phyloP scores from a whole-genome alignment of 2,797 vertebrate genomes.

The Todus mexicanus region DNA sequence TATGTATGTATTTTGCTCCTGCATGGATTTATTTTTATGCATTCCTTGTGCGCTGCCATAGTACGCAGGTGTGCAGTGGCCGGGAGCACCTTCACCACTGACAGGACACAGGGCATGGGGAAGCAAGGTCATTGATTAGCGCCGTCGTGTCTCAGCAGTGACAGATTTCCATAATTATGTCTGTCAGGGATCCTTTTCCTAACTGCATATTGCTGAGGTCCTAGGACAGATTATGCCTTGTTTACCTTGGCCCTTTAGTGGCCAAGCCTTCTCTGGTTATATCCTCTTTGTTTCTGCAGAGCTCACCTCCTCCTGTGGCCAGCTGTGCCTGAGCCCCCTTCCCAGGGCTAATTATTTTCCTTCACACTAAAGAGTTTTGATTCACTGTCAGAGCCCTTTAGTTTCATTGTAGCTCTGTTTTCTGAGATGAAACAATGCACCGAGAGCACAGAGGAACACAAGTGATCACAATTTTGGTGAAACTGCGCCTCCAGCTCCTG shows the following conservation, averaged over 20 bases:
- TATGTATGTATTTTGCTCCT: neutral
- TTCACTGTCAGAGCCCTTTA: neutral
- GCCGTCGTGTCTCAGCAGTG: neutral
- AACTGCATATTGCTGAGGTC: neutral
- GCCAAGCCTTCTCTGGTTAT: neutral
- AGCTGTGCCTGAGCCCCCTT: neutral
- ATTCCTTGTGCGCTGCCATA: rapidly evolving
- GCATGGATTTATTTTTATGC: neutral
- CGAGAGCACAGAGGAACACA: neutral
- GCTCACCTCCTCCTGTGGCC: neutral
- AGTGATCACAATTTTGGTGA: neutral
- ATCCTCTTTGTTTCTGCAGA: constrained; percentile 17
- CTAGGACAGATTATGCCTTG: neutral
- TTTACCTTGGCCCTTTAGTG: constrained; percentile 27
- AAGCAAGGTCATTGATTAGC: neutral
- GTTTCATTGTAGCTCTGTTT: neutral
- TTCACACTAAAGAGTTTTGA: constrained; percentile 17
- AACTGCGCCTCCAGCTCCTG: neutral
- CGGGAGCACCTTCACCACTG: neutral
- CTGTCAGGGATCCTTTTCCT: neutral
- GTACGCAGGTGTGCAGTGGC: neutral
- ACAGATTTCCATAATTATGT: neutral
- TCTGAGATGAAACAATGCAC: neutral
- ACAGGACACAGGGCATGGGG: rapidly evolving
- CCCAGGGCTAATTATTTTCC: constrained; percentile 26